A percentile compares a stretch with the other conserved stretches of the same genome.
phyloP scores from a whole-genome alignment of 2,797 vertebrate species.

The Rousettus madagascariensis region DNA sequence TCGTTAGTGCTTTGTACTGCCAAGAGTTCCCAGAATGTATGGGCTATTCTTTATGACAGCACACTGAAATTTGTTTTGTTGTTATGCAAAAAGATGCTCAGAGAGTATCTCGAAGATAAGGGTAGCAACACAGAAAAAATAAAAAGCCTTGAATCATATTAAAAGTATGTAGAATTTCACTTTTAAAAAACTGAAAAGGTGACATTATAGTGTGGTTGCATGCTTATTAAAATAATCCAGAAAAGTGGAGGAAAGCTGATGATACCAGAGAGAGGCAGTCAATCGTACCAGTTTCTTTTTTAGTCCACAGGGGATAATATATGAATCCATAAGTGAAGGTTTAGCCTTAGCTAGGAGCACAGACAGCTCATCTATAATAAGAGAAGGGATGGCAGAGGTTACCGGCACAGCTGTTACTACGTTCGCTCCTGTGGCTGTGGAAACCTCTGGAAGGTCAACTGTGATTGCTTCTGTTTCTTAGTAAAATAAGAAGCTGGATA shows the following conservation, averaged over 20 bases:
- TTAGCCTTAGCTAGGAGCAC: not conserved
- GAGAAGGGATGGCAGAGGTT: constrained; percentile 23
- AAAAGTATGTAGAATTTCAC: not conserved
- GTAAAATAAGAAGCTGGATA: not conserved
- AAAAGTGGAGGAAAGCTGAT: not conserved
- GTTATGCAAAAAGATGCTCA: not conserved
- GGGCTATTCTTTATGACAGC: not conserved
- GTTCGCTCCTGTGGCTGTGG: not conserved
- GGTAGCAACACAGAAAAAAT: too few relatives aligned
- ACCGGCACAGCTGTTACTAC: constrained; percentile 16
- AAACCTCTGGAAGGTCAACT: not conserved
- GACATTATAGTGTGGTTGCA: not conserved
- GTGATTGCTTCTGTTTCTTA: not conserved
- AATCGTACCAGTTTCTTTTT: not conserved
- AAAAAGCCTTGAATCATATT: not conserved
- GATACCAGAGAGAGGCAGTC: not conserved
- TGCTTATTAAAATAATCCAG: not conserved
- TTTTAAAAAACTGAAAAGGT: not conserved
- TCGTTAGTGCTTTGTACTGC: not conserved
- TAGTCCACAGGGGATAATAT: not conserved
- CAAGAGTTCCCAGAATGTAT: not conserved
- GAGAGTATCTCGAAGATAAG: not conserved
- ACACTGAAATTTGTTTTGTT: not conserved
- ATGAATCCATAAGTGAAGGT: not conserved
- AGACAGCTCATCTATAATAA: constrained; percentile 51